Evolutionary conservation across 2,888 invertebrate genomes (phyloP).

Genomic region (Cerceris ruficornis): DNA sequence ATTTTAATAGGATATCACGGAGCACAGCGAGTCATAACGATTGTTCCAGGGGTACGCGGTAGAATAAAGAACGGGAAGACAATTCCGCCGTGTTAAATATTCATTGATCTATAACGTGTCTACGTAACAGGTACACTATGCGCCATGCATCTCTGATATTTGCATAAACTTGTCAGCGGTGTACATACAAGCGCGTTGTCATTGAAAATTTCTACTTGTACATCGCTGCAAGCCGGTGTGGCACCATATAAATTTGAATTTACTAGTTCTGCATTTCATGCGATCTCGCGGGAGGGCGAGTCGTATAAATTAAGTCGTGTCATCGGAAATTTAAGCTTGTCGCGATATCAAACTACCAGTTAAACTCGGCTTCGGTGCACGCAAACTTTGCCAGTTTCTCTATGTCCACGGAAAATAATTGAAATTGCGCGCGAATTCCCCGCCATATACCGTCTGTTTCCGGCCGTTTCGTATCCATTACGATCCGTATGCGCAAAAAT

Average conservation of each 20-base stretch:
- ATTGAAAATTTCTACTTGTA: constrained; percentile 39
- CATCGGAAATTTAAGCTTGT: constrained; percentile 11
- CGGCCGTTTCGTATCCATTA: too few species aligned
- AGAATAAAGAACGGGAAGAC: not conserved
- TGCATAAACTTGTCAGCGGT: not conserved
- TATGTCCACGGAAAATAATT: constrained; percentile 3
- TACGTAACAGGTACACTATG: constrained; percentile 6
- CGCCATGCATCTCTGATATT: not conserved
- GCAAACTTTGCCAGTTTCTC: not conserved
- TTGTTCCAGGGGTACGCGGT: not conserved
- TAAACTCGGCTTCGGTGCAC: not conserved
- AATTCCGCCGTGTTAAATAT: not conserved
- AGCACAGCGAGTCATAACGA: too few species aligned
- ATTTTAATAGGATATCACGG: too few species aligned
- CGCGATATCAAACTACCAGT: not conserved
- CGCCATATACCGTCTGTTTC: too few species aligned
- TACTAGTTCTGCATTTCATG: constrained; percentile 23
- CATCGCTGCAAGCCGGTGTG: constrained; percentile 22
- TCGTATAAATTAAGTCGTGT: constrained; percentile 31
- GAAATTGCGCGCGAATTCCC: not conserved
- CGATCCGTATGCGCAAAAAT: too few species aligned
- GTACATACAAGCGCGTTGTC: constrained; percentile 31
- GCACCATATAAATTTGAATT: constrained; percentile 32
- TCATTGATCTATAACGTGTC: constrained; percentile 1
- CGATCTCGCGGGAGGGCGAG: constrained; percentile 18